These are phyloP conservation scores for Ceratina japonica DNA, from an alignment of 1,140 invertebrate genomes.

Conservation along the genomic window DNA sequence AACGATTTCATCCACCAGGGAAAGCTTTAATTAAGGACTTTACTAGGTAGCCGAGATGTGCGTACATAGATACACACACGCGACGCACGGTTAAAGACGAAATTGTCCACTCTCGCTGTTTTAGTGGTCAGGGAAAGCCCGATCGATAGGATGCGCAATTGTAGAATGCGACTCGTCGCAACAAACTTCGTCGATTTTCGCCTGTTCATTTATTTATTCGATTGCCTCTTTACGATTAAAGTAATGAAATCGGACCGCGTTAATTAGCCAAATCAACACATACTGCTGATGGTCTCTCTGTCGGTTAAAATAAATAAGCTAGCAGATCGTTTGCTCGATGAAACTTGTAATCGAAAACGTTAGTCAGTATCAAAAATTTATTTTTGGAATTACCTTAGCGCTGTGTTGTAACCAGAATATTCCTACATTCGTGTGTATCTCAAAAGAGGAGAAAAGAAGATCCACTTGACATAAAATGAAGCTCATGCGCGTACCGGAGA, in stretches of 20 bases:
- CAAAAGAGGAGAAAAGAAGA: not conserved
- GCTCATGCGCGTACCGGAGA: not conserved
- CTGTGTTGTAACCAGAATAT: too few species aligned
- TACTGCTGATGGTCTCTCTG: not conserved
- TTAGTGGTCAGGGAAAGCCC: constrained; percentile 8
- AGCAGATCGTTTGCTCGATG: not conserved
- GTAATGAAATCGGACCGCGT: constrained; percentile 20
- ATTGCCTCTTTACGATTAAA: constrained; percentile 24
- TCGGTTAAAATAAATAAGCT: not conserved
- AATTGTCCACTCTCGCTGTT: constrained; percentile 38
- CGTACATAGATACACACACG: not conserved
- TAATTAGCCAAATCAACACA: constrained; percentile 15
- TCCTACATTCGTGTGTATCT: not conserved
- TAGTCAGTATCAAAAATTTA: not conserved
- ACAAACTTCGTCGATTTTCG: constrained; percentile 6
- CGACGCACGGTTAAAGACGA: not conserved
- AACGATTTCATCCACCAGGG: constrained; percentile 60
- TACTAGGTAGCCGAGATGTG: constrained; percentile 3
- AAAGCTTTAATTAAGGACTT: constrained; percentile 61
- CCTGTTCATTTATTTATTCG: constrained; percentile 29
- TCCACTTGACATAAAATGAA: not conserved
- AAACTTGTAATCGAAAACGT: not conserved
- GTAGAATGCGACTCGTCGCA: constrained; percentile 11
- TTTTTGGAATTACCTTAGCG: too few species aligned
- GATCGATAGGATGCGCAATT: constrained; percentile 22